phyloP scores from a whole-genome alignment of 1,140 invertebrate species.

The Drosophila ohnishii region DNA sequence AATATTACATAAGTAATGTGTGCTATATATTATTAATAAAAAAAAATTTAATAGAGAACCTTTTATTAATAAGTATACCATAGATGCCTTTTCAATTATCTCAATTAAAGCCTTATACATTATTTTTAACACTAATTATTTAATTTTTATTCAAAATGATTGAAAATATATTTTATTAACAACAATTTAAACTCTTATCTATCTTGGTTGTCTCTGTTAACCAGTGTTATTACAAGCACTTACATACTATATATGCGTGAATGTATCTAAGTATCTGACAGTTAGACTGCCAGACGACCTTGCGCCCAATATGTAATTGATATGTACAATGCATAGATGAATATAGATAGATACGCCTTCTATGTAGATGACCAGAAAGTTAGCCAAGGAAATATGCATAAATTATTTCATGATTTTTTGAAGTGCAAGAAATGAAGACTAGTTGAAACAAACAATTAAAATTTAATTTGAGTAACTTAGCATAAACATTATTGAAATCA shows the following conservation, averaged over 20 bases:
- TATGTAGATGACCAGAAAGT: slow-evolving; percentile 23
- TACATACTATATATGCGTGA: slow-evolving; percentile 24
- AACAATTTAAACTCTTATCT: too few relatives aligned
- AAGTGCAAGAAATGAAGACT: not conserved
- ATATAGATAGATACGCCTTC: slow-evolving; percentile 15
- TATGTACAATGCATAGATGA: slow-evolving; percentile 33
- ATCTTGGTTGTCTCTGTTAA: too few relatives aligned
- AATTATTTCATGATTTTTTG: not conserved
- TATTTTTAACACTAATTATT: too few relatives aligned
- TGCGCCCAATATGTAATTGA: slow-evolving; percentile 73
- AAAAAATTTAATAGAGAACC: too few relatives aligned
- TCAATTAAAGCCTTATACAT: too few relatives aligned
- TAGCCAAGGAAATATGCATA: slow-evolving; percentile 7
- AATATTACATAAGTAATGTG: too few relatives aligned
- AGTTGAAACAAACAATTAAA: not conserved
- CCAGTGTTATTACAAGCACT: not conserved
- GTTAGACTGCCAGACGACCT: slow-evolving; percentile 56
- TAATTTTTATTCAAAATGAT: too few relatives aligned
- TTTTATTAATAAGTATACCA: too few relatives aligned
- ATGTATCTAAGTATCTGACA: slow-evolving; percentile 33
- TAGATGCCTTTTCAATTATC: too few relatives aligned
- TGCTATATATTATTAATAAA: too few relatives aligned
- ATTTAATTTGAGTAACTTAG: too few relatives aligned
- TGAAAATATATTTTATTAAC: too few relatives aligned
- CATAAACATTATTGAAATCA: not conserved